phyloP scores from a whole-genome alignment of 1,140 invertebrate genomes.

The Drosophila rhopaloa region DNA sequence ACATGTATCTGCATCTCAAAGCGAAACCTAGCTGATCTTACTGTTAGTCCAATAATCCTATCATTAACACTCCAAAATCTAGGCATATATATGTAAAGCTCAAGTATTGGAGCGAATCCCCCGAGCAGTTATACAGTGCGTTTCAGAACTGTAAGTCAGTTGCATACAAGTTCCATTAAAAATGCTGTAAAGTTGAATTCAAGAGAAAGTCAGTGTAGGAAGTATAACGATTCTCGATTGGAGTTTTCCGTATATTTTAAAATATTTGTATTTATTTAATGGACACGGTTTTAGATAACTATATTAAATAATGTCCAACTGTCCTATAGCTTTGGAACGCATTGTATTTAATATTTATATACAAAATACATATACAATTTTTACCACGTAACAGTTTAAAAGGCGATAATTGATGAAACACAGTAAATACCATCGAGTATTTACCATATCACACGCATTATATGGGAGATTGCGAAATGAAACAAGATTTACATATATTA shows the following conservation, averaged over 20 bases:
- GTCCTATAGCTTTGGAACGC: conserved; percentile 12
- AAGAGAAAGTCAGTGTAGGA: not conserved
- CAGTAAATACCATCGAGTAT: conserved; percentile 31
- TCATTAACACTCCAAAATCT: conserved; percentile 35
- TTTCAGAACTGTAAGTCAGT: conserved; percentile 4
- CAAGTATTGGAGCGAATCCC: conserved; percentile 42
- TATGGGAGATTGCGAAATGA: conserved; percentile 33
- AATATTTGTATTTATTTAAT: not conserved
- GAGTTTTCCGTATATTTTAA: not conserved
- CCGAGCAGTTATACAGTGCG: conserved; percentile 36
- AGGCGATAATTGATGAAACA: conserved; percentile 21
- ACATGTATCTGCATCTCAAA: conserved; percentile 50
- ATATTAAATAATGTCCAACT: not conserved
- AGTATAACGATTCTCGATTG: not conserved
- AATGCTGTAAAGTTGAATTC: not conserved
- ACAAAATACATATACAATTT: conserved; percentile 40
- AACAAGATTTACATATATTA: conserved; percentile 44
- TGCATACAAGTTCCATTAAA: not conserved
- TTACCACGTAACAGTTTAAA: conserved; percentile 32
- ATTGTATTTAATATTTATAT: conserved; percentile 31
- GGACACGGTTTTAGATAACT: not conserved
- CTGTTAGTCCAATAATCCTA: conserved; percentile 56
- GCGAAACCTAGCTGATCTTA: conserved; percentile 50
- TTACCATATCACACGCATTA: conserved; percentile 35
- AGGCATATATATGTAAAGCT: conserved; percentile 49